Conservation (phyloP, 2,888 invertebrate genomes). For the Deilephila porcellus region DNA sequence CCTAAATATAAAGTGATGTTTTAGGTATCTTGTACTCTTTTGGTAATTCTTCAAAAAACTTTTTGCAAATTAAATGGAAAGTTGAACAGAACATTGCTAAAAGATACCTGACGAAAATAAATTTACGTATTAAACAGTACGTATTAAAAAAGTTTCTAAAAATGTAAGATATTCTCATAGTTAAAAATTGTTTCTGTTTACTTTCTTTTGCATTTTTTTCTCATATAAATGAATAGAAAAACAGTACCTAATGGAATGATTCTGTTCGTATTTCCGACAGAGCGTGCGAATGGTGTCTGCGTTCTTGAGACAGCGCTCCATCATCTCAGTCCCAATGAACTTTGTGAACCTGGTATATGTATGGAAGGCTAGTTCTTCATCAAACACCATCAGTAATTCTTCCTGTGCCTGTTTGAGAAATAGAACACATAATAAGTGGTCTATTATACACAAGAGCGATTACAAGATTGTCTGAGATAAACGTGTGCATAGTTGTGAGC, state of each 20-base stretch:
- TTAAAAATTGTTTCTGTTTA: too few relatives aligned
- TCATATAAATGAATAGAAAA: neutral
- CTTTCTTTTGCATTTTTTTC: neutral
- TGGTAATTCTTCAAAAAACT: too few relatives aligned
- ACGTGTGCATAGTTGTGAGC: too few relatives aligned
- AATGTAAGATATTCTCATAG: too few relatives aligned
- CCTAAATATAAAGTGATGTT: too few relatives aligned
- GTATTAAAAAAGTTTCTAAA: too few relatives aligned
- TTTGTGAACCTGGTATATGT: constrained; percentile 91
- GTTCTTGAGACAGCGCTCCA: constrained; percentile 91
- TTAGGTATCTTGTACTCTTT: too few relatives aligned
- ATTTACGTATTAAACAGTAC: too few relatives aligned
- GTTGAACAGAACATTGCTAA: too few relatives aligned
- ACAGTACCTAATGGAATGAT: constrained; percentile 59
- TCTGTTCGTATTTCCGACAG: constrained; percentile 89
- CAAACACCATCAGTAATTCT: constrained; percentile 93
- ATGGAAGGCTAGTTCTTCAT: constrained; percentile 92
- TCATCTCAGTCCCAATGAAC: constrained; percentile 88
- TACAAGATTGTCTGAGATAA: too few relatives aligned
- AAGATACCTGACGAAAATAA: too few relatives aligned
- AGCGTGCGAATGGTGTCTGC: constrained; percentile 90
- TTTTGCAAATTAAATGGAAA: too few relatives aligned
- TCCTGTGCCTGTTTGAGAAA: constrained; percentile 86
- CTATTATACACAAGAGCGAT: neutral
- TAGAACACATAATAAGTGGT: neutral